A percentile compares a stretch with the other conserved stretches of the same genome.
Conservation (phyloP, 2,888 invertebrate species). For the Morpho achilles region DNA sequence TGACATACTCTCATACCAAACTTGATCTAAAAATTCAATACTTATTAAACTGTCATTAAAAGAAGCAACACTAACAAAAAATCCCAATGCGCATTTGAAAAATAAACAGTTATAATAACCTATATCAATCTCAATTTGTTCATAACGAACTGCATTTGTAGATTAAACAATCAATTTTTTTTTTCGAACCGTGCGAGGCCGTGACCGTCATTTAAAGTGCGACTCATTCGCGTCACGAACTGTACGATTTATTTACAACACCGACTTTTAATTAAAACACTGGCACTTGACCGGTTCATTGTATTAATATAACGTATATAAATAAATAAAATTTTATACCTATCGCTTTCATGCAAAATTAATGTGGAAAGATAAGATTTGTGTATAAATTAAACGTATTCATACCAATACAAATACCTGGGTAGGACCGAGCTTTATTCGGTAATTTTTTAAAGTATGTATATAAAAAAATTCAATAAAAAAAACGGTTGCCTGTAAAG, state of each 20-base stretch:
- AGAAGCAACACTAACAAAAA: not conserved
- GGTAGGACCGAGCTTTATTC: too few species aligned
- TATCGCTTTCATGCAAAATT: too few species aligned
- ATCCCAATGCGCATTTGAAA: not conserved
- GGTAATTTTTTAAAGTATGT: too few species aligned
- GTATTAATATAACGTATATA: not conserved
- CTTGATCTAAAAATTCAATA: too few species aligned
- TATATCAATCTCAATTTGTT: conserved; percentile 7
- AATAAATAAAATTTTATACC: too few species aligned
- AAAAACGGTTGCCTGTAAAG: too few species aligned
- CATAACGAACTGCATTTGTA: conserved; percentile 8
- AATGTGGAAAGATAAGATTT: too few species aligned
- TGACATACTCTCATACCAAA: too few species aligned
- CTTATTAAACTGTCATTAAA: too few species aligned
- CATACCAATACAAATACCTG: too few species aligned
- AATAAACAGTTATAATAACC: conserved; percentile 5
- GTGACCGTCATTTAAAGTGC: conserved; percentile 35
- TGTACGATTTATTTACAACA: conserved; percentile 11
- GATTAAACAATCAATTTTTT: conserved; percentile 22
- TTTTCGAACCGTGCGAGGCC: conserved; percentile 31
- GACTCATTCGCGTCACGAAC: conserved; percentile 16
- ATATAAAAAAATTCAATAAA: too few species aligned
- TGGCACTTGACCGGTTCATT: not conserved
- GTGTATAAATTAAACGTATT: too few species aligned
- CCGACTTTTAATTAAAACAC: conserved; percentile 12